These are phyloP conservation scores for Eristalinus aeneus DNA, from an alignment of 2,888 invertebrate genomes.

Conservation along the genomic window DNA sequence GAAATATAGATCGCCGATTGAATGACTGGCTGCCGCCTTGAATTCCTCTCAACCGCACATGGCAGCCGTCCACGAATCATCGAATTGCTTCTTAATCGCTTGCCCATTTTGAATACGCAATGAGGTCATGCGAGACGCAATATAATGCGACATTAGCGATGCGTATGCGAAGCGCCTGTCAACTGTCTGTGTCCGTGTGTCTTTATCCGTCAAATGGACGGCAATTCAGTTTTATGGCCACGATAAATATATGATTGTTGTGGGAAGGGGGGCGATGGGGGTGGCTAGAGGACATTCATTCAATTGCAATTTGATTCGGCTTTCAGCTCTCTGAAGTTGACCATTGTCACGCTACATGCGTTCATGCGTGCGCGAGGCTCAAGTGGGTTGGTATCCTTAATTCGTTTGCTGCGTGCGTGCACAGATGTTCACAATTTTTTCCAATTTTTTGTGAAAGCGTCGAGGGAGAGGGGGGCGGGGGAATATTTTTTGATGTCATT, in stretches of 20 bases:
- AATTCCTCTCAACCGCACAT: not conserved
- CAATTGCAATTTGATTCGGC: constrained; percentile 55
- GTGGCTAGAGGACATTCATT: constrained; percentile 39
- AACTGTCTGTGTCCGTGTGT: not conserved
- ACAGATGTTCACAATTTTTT: constrained; percentile 47
- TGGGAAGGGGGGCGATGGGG: not conserved
- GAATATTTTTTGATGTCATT: constrained; percentile 24
- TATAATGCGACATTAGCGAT: constrained; percentile 56
- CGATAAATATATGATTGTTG: constrained; percentile 34
- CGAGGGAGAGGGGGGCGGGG: not conserved
- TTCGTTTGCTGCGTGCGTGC: constrained; percentile 42
- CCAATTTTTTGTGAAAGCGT: not conserved
- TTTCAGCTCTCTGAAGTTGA: constrained; percentile 16
- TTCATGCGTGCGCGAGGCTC: constrained; percentile 46
- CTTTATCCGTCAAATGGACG: constrained; percentile 50
- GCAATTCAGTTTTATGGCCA: constrained; percentile 57
- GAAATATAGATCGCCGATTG: no score
- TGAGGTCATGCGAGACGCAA: constrained; percentile 27
- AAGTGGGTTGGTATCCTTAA: constrained; percentile 33
- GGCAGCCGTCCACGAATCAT: not conserved
- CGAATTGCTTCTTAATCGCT: constrained; percentile 31
- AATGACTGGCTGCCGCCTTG: not conserved
- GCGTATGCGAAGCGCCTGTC: constrained; percentile 11
- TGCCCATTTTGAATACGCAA: constrained; percentile 43
- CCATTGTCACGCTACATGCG: constrained; percentile 65